A percentile compares a stretch with the other conserved stretches of the same genome.
phyloP scores from a whole-genome alignment of 2,113 vertebrate species.

The Hydrochoerus hydrochaeris region DNA sequence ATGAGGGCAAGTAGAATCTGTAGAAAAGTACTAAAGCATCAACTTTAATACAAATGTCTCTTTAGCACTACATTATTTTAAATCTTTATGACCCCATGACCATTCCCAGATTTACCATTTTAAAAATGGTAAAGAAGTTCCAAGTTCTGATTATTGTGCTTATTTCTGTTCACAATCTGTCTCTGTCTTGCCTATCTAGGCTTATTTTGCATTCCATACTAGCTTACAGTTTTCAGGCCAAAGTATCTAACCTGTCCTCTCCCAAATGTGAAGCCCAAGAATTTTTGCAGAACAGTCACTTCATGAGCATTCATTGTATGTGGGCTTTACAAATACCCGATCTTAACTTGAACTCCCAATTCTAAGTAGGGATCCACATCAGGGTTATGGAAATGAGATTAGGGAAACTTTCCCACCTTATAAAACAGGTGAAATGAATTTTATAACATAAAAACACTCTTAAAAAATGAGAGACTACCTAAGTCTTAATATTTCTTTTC shows the following conservation, averaged over 20 bases:
- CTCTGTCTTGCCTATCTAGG: not conserved
- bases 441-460: not conserved
- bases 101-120: not conserved
- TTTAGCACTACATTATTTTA: slow-evolving; percentile 24
- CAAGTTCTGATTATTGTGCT: not conserved
- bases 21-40: not conserved
- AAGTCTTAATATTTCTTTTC: slow-evolving; percentile 42
- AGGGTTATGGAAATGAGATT: not conserved
- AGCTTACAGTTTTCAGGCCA: not conserved
- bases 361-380: not conserved
- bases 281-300: not conserved
- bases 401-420: not conserved
- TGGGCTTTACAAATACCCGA: not conserved
- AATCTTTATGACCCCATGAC: not conserved
- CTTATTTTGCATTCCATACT: not conserved
- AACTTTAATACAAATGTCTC: not conserved
- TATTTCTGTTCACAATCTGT: not conserved
- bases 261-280: not conserved
- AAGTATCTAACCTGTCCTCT: not conserved
- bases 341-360: not conserved
- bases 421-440: not conserved
- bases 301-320: not conserved
- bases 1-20: not conserved
- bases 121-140: not conserved
- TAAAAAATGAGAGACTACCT: not conserved